Conservation (phyloP, 2,888 invertebrate species). For the Himalopsyche tibetana region DNA sequence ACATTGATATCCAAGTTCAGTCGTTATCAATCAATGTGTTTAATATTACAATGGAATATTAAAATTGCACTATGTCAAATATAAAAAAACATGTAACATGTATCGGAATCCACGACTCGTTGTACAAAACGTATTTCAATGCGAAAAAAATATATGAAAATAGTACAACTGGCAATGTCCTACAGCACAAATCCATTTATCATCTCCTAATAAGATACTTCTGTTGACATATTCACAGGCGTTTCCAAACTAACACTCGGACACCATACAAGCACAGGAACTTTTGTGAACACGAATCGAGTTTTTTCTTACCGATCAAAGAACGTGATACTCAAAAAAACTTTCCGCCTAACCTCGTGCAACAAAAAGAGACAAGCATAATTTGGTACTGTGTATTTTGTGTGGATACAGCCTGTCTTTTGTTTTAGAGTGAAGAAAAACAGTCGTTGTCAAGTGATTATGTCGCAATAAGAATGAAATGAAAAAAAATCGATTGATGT, state of each 20-base stretch:
- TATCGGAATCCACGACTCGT: not conserved
- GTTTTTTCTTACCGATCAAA: conserved; percentile 24
- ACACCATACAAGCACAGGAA: conserved; percentile 3
- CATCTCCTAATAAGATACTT: conserved; percentile 65
- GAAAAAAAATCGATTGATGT: too few relatives aligned
- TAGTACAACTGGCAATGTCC: conserved; percentile 56
- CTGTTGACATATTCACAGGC: conserved; percentile 64
- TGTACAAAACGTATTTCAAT: not conserved
- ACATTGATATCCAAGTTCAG: too few relatives aligned
- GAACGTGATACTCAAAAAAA: not conserved
- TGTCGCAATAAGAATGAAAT: too few relatives aligned
- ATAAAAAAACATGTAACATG: not conserved
- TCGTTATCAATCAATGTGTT: conserved; percentile 15
- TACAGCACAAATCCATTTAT: conserved; percentile 61
- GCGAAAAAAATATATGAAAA: conserved; percentile 8
- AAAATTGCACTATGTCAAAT: conserved; percentile 9
- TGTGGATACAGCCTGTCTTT: conserved; percentile 7
- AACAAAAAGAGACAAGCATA: conserved; percentile 11
- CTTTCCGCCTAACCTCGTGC: not conserved
- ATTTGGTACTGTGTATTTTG: conserved; percentile 12
- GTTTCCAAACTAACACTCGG: conserved; percentile 25
- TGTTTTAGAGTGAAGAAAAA: not conserved
- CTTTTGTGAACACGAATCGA: not conserved
- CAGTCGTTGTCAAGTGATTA: not conserved
- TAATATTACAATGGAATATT: not conserved